These are phyloP conservation scores for Acipenser transmontanus DNA, from an alignment of 2,797 vertebrate genomes.

Conservation along the genomic window DNA sequence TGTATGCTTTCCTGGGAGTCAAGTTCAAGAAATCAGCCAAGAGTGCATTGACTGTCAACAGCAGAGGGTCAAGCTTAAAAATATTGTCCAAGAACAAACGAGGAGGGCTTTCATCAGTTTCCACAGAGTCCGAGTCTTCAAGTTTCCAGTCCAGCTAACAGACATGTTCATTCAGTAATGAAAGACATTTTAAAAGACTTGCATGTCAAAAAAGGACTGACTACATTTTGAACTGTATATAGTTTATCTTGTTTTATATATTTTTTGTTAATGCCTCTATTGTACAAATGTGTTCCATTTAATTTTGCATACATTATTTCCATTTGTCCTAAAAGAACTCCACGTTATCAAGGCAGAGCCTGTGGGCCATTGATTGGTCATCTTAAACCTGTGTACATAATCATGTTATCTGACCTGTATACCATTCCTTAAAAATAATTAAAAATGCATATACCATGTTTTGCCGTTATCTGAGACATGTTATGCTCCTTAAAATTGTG, in stretches of 20 bases:
- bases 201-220: slow-evolving; percentile 32
- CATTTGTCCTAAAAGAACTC: slow-evolving; percentile 10
- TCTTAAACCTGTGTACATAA: neutral
- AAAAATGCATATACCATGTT: neutral
- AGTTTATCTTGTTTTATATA: slow-evolving; percentile 15
- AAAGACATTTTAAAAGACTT: slow-evolving; percentile 17
- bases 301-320: slow-evolving; percentile 8
- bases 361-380: slow-evolving; percentile 29
- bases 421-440: neutral
- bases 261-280: neutral
- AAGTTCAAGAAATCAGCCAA: slow-evolving; percentile 91
- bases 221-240: slow-evolving; percentile 57
- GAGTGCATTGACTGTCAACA: slow-evolving; percentile 66
- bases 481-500: neutral
- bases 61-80: slow-evolving; percentile 87
- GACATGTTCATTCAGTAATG: slow-evolving; percentile 10
- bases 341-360: slow-evolving; percentile 33
- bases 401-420: neutral
- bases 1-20: slow-evolving; percentile 93
- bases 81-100: slow-evolving; percentile 85
- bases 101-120: slow-evolving; percentile 84
- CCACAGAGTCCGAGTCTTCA: slow-evolving; percentile 93
- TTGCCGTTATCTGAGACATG: neutral
- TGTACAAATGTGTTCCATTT: slow-evolving; percentile 10
- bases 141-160: slow-evolving; percentile 92